phyloP scores from a whole-genome alignment of 2,797 vertebrate species.

The Acropternis orthonyx region DNA sequence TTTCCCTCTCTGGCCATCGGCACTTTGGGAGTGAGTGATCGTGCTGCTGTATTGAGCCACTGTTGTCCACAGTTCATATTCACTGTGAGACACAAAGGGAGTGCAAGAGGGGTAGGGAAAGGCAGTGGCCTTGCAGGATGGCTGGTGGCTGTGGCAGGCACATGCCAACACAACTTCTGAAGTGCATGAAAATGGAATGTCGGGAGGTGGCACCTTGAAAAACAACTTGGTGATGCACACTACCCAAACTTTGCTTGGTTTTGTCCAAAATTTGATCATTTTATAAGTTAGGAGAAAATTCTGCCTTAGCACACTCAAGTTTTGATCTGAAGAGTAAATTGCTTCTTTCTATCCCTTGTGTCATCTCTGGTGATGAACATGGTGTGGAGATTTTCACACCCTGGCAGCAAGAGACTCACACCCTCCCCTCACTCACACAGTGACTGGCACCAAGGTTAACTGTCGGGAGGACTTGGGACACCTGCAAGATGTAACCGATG shows the following conservation, averaged over 20 bases:
- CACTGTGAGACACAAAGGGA: neutral
- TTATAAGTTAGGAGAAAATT: neutral
- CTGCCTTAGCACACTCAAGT: rapidly evolving
- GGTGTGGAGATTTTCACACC: neutral
- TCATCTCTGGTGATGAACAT: neutral
- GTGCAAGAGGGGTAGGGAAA: neutral
- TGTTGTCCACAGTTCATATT: rapidly evolving
- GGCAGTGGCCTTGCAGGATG: neutral
- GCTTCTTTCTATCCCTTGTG: neutral
- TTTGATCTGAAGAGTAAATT: neutral
- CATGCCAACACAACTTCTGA: neutral
- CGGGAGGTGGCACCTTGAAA: neutral
- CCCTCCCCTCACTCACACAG: too few species aligned
- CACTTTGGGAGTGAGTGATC: neutral
- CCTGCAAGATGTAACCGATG: neutral
- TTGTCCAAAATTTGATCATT: neutral
- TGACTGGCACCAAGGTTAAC: neutral
- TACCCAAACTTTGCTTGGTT: rapidly evolving
- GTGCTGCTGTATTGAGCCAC: neutral
- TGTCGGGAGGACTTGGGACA: neutral
- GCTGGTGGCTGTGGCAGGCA: neutral
- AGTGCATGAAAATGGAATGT: rapidly evolving
- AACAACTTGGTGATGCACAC: neutral
- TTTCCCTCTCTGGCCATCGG: neutral
- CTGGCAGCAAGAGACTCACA: neutral